Base-by-base conservation (phyloP, 2,113 vertebrate species). In the Eupsittula cactorum region DNA sequence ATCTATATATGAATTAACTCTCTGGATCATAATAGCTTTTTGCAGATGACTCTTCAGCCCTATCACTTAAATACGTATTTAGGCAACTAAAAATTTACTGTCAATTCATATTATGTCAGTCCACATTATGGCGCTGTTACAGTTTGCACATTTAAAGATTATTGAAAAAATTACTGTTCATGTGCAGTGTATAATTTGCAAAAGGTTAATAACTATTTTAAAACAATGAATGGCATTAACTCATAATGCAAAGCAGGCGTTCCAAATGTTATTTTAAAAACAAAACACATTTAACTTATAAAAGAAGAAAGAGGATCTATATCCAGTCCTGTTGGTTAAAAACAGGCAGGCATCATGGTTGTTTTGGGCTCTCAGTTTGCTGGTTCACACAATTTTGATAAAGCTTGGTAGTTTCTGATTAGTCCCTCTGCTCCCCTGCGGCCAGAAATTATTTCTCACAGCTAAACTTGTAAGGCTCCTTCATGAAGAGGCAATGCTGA, bases 71-170 rank as follows among this genome's bases (percentile, higher is more conserved):
- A 81, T 63, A 94, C 11, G 3, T 92, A 93, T 94, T 96, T 96
- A 95, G 68, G 70, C 81, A 93, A 97, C 92, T 93, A 92, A 95
- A 96, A 96, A 96, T 82, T 92, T 91, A 93, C 87, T 94, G 91
- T 96, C 94, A 96, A 97, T 97, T 97, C 96, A 77, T 91, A 94
- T 95, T 92, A 84, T 94, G 93, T 88, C 91, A 97, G 90, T 90
- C 91, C 95, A 96, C 91, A 90, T 91, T 93, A 96, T 88, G 71
- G 95, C 33, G 27, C 94, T 95, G 92, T 86, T 96, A 95, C 95
- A 94, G 88, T 87, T 95, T 74, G 90, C 80, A 93, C 84, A 95
- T 82, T 90, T 95, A 95, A 93, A 96, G 82, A 97, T 95, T 92
- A 95, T 82, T 96, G 96, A 95, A 96, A 94, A 95, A 88, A 95